Conservation (phyloP, 1,140 invertebrate genomes). For the Zaprionus kolodkinae region DNA sequence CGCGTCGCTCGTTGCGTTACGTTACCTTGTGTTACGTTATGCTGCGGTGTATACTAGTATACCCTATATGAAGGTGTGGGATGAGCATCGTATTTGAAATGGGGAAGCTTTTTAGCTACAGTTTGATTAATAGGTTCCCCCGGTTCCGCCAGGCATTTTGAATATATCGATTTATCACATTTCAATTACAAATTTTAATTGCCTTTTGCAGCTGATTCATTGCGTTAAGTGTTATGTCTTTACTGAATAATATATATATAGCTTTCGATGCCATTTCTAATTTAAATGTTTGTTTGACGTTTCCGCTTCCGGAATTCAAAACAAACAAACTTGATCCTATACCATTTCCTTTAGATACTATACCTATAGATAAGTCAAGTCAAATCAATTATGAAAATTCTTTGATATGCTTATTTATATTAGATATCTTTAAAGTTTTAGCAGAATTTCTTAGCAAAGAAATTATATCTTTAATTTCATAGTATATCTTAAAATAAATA, state of each 20-base stretch:
- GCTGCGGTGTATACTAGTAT: constrained; percentile 4
- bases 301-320: background rate
- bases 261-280: background rate
- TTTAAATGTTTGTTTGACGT: background rate
- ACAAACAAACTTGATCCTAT: background rate
- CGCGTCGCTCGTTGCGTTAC: background rate
- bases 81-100: background rate
- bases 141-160: constrained; percentile 1
- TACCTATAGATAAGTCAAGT: background rate
- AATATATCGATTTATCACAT: constrained; percentile 3
- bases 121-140: background rate
- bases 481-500: background rate
- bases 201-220: background rate
- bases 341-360: background rate
- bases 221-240: background rate
- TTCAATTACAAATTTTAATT: background rate
- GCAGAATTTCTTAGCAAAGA: no score
- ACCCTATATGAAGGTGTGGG: constrained; percentile 1
- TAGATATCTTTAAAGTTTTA: no score
- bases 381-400: background rate
- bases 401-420: no score
- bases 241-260: background rate
- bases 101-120: background rate
- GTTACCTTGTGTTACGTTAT: constrained; percentile 9
- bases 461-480: background rate